Conservation (phyloP, 2,113 vertebrate genomes). For the Tautogolabrus adspersus region DNA sequence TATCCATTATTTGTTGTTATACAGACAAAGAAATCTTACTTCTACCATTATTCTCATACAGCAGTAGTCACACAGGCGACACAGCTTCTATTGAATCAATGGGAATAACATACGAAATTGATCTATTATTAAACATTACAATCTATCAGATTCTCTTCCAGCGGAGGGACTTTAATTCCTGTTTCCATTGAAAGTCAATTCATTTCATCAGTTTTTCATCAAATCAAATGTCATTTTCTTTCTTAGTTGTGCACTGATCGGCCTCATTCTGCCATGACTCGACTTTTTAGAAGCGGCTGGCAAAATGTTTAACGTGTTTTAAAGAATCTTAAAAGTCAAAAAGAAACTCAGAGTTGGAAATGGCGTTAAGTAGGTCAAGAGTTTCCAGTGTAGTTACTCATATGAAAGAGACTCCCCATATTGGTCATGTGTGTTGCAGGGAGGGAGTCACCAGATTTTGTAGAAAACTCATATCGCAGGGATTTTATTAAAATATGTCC, state of each 20-base stretch:
- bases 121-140: constrained; percentile 60
- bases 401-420: background rate
- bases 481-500: too few species aligned
- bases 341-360: constrained; percentile 9
- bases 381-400: background rate
- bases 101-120: constrained; percentile 15
- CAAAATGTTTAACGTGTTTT: constrained; percentile 35
- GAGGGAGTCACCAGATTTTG: background rate
- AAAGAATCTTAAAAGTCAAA: background rate
- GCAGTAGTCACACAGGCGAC: constrained; percentile 15
- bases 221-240: constrained; percentile 33
- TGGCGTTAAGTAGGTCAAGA: background rate
- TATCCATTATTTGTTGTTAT: background rate
- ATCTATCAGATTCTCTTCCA: constrained; percentile 24
- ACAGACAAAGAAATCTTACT: background rate
- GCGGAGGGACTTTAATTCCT: background rate
- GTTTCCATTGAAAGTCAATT: constrained; percentile 36
- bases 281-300: constrained; percentile 30
- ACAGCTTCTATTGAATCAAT: constrained; percentile 5
- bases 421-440: background rate
- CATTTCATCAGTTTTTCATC: constrained; percentile 32
- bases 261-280: constrained; percentile 57
- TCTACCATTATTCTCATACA: background rate
- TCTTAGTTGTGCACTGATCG: background rate
- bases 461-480: too few species aligned